Evolutionary conservation across 64 coral and sea anemone species (phyloP).

Genomic region (Stichodactyla helianthus): DNA sequence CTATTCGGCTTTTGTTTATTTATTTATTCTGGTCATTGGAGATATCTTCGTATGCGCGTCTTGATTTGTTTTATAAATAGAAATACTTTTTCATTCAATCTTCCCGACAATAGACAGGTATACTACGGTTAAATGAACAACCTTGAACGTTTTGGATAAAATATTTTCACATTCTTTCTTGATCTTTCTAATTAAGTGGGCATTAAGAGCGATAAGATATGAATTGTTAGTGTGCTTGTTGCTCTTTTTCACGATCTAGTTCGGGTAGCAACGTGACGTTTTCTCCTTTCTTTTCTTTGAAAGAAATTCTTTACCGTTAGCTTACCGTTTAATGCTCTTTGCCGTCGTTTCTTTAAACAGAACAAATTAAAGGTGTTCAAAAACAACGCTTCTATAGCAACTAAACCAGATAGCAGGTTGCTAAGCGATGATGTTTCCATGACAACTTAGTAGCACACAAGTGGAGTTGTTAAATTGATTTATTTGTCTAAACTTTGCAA

Average conservation of each 20-base stretch:
- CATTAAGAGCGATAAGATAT: no score
- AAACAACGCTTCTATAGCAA: not conserved
- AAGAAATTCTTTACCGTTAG: not conserved
- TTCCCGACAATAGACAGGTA: not conserved
- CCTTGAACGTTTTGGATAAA: no score
- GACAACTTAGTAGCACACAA: not conserved
- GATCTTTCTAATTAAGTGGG: no score
- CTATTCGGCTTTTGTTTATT: not conserved
- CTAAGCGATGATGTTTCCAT: not conserved
- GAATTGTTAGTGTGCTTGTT: not conserved
- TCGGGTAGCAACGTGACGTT: not conserved
- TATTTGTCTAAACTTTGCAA: not conserved
- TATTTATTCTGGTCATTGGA: not conserved
- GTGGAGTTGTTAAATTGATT: constrained; percentile 4
- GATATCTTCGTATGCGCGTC: not conserved
- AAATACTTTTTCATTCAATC: not conserved
- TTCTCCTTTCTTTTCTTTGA: not conserved
- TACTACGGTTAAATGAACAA: not conserved
- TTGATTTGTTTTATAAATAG: not conserved
- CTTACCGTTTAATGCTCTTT: not conserved
- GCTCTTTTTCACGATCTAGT: not conserved
- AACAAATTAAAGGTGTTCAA: not conserved
- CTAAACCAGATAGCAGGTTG: not conserved
- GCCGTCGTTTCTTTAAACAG: not conserved
- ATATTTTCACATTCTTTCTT: no score